A percentile compares a stretch with the other conserved stretches of the same genome.
Conservation (phyloP, 2,888 invertebrate genomes). For the Heliconius ismenius region DNA sequence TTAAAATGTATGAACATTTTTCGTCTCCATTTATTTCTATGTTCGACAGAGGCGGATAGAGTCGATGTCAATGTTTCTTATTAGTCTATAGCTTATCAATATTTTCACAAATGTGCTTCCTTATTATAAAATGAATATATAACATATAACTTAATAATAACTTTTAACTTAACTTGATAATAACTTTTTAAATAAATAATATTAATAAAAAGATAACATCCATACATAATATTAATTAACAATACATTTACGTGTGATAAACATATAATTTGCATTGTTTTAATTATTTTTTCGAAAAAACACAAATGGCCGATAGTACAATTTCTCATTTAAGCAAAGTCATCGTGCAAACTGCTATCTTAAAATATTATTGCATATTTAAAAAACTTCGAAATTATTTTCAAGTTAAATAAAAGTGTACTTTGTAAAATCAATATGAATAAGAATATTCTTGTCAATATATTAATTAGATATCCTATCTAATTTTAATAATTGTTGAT, state of each 20-base stretch:
- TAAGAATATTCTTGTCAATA: constrained; percentile 11
- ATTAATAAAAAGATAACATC: constrained; percentile 14
- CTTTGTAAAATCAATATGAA: constrained; percentile 5
- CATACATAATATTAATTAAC: constrained; percentile 22
- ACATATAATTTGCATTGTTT: constrained; percentile 8
- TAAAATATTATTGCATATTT: constrained; percentile 19
- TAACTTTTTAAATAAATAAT: constrained; percentile 2
- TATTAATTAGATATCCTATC: constrained; percentile 25
- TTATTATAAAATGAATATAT: constrained; percentile 17
- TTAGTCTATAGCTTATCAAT: constrained; percentile 37
- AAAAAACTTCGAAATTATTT: neutral
- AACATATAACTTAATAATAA: neutral
- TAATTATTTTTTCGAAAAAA: neutral
- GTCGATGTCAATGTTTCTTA: constrained; percentile 44
- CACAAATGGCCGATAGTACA: neutral
- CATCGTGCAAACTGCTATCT: constrained; percentile 9
- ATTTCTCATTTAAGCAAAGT: neutral
- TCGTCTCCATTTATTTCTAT: constrained; percentile 33
- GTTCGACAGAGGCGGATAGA: constrained; percentile 42
- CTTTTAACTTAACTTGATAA: neutral
- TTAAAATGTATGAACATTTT: constrained; percentile 28
- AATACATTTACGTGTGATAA: constrained; percentile 6
- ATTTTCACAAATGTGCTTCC: constrained; percentile 35
- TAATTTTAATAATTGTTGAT: constrained; percentile 17
- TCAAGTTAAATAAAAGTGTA: neutral